Evolutionary conservation across 2,113 vertebrate genomes (phyloP), one percentile per base, ranked within the genome.

Genomic region (Erinaceus europaeus): DNA sequence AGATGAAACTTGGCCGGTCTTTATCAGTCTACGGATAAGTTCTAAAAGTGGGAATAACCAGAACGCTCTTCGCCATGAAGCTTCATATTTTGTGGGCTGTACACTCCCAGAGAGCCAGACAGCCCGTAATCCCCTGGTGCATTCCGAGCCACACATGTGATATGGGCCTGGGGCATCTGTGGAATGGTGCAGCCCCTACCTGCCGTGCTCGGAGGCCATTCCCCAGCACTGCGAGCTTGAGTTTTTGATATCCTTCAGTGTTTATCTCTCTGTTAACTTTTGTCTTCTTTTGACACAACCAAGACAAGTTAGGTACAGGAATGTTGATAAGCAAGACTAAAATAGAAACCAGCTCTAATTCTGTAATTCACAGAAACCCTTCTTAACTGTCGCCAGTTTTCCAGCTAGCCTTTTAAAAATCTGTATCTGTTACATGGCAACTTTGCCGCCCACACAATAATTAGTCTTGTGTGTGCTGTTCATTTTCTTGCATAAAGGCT

Each of bases 91-190:
- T 67, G 67, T 74, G 62, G 68, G 62, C 50, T 1, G 0, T 75
- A 57, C n/a, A 14, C 27, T 83, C 86, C 68, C 57, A 77, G 91
- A 76, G 73, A 86, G 48, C 76, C 80, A 94, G 72, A 77, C n/a
- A 50, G 40, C 42, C 72, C 15, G 0, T 71, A 86, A 72, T 92
- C 82, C 75, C 36, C 40, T 38, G 15, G 57, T 90, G 80, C 83
- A 84, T 91, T 90, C 92, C 91, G 38, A 94, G 85, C 62, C 42
- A n/a, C 27, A 77, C 62, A 81, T 80, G 48, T 53, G 55, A 74
- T 27, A 83, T 50, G 90, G 64, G n/a, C 61, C 77, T 14, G n/a
- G 55, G 84, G 93, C 61, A 52, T 91, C 52, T 25, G 15, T 1
- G 23, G 81, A 90, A 69, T 74, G 73, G 40, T 18, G 4, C 29